Evolutionary conservation across 2,888 invertebrate genomes (phyloP), one percentile per base, ranked within the genome.

Genomic region (Ariolimax columbianus): DNA sequence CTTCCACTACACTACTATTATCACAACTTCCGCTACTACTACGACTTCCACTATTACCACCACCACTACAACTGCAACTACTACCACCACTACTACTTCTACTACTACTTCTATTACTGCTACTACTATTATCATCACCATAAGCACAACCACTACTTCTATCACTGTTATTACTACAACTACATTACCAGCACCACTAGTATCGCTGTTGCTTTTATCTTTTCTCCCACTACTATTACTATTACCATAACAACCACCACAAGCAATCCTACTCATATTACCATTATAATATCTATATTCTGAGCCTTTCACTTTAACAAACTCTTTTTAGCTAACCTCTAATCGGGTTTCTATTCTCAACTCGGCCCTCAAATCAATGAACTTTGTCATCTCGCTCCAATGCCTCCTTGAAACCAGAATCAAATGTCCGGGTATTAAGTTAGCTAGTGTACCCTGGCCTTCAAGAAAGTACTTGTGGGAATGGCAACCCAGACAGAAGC

Each of bases 351-450:
- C 23, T 38, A 2, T 38, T 38, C 70, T 70, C 40, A 14, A 40
- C 23, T 38, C 30, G 40, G 70, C 70, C 7, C 40, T 40, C 3
- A 38, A 19, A 6, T 63, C 30, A 4, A 9, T 70, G 38, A 40
- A 40, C 38, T 3, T 40, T 40, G n/a, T 72, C 40, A 11, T 14
- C n/a, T 9, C 19, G 26, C 14, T 43, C n/a, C 30, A 30, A 26
- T 73, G 43, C 14, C 3, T n/a, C 30, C 73, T 40, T 73, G 40
- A 43, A 73, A 73, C 73, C 3, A 43, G 47, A 73, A 1, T 73
- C 73, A 43, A 47, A 73, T 73, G 43, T 43, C 19, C 36, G 17
- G n/a, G 26, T 47, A 73, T 73, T 73, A 73, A 73, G 73, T 47
- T 73, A 47, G 43, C 26, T 19, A 7, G 43, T 30, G n/a, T n/a